Evolutionary conservation across 2,797 vertebrate genomes (phyloP).

Genomic region (Eospalax fontanierii): DNA sequence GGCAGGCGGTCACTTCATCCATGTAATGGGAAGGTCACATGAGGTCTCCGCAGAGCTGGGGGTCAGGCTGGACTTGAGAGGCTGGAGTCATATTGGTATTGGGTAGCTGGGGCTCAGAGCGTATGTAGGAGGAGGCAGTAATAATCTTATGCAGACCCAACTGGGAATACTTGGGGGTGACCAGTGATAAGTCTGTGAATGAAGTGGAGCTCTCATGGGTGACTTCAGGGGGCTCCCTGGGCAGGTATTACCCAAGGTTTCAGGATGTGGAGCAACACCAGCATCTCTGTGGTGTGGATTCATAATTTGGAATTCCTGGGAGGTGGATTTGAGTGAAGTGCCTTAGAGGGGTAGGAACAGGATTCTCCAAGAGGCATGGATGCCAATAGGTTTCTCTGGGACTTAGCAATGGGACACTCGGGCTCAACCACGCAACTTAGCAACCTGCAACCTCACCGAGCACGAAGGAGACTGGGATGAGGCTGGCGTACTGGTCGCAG

Average conservation of each 20-base stretch:
- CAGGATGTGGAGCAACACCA: not conserved
- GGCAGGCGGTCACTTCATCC: not conserved
- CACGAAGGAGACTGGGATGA: slow-evolving; percentile 97
- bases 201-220: not conserved
- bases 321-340: not conserved
- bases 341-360: not conserved
- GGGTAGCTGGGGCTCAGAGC: not conserved
- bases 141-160: not conserved
- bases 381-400: not conserved
- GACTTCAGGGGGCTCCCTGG: not conserved
- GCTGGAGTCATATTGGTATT: not conserved
- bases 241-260: not conserved
- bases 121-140: not conserved
- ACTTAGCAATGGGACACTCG: slow-evolving; percentile 34
- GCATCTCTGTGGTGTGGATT: not conserved
- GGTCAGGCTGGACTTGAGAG: not conserved
- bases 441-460: slow-evolving; percentile 89
- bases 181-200: not conserved
- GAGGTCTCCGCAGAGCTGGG: not conserved
- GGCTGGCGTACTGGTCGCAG: slow-evolving; percentile 96
- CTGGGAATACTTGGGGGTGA: not conserved
- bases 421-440: not conserved
- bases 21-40: not conserved
- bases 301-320: not conserved
- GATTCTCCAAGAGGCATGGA: not conserved